These are phyloP conservation scores for Montipora cactus DNA, from an alignment of 64 coral and sea anemone genomes.

Conservation along the genomic window DNA sequence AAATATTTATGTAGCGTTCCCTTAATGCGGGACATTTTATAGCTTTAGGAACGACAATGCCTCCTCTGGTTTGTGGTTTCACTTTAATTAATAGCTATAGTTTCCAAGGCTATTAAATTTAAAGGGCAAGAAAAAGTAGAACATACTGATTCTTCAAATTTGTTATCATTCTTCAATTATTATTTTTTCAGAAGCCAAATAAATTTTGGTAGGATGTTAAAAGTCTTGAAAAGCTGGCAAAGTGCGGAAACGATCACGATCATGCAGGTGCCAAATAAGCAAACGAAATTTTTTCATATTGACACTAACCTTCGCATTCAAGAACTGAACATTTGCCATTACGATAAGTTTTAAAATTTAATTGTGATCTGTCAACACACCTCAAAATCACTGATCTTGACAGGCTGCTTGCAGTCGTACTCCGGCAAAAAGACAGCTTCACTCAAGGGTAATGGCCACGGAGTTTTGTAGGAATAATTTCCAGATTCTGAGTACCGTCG, in stretches of 20 bases:
- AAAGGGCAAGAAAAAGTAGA: background rate
- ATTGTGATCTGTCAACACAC: conserved; percentile 43
- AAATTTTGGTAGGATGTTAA: background rate
- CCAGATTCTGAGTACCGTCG: conserved; percentile 83
- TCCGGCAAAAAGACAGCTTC: conserved; percentile 90
- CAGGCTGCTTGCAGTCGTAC: conserved; percentile 87
- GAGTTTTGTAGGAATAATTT: conserved; percentile 90
- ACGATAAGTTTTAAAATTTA: background rate
- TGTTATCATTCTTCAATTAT: background rate
- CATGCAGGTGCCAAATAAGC: background rate
- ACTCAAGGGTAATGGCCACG: conserved; percentile 86
- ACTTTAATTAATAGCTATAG: too few species aligned
- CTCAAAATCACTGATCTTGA: conserved; percentile 94
- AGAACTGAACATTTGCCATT: background rate
- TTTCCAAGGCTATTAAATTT: too few species aligned
- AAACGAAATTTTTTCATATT: background rate
- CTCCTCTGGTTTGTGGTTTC: too few species aligned
- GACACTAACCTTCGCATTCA: background rate
- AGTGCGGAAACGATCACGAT: background rate
- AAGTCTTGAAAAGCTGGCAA: background rate
- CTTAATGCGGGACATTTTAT: background rate
- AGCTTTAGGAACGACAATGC: background rate
- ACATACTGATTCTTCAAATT: background rate
- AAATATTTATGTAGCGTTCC: background rate
- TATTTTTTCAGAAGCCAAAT: background rate